Percentiles rank a stretch among this genome's conserved stretches.
Conservation (phyloP, 2,888 invertebrate genomes). For the Cosmia pyralina region DNA sequence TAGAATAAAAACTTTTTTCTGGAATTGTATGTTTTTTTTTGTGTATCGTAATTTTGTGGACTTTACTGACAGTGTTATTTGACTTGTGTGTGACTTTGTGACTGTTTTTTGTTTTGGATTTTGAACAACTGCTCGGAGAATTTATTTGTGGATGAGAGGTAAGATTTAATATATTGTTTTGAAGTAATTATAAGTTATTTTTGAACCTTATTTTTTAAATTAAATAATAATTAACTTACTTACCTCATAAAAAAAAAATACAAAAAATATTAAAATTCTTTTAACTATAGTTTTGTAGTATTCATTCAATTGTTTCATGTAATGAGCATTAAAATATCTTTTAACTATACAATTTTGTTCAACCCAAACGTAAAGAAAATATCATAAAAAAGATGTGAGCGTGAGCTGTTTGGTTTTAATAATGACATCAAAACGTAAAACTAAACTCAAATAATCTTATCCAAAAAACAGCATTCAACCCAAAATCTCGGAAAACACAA, state of each 20-base stretch:
- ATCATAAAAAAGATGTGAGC: neutral
- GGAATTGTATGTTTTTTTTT: constrained; percentile 22
- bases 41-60: constrained; percentile 38
- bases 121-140: neutral
- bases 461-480: constrained; percentile 14
- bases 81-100: constrained; percentile 45
- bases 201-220: too few species aligned
- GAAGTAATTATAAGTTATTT: neutral
- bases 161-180: constrained; percentile 12
- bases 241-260: neutral
- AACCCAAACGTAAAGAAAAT: neutral
- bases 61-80: constrained; percentile 45
- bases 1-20: constrained; percentile 18
- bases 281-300: neutral
- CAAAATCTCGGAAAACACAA: constrained; percentile 48
- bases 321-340: neutral
- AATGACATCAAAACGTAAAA: neutral
- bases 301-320: neutral
- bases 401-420: neutral
- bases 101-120: constrained; percentile 47
- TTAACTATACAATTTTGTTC: neutral
- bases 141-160: constrained; percentile 40
- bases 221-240: too few species aligned
- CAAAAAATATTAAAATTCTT: neutral
- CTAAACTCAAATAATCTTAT: constrained; percentile 22